phyloP scores from a whole-genome alignment of 2,888 invertebrate genomes.

The Drosophila macrospina region DNA sequence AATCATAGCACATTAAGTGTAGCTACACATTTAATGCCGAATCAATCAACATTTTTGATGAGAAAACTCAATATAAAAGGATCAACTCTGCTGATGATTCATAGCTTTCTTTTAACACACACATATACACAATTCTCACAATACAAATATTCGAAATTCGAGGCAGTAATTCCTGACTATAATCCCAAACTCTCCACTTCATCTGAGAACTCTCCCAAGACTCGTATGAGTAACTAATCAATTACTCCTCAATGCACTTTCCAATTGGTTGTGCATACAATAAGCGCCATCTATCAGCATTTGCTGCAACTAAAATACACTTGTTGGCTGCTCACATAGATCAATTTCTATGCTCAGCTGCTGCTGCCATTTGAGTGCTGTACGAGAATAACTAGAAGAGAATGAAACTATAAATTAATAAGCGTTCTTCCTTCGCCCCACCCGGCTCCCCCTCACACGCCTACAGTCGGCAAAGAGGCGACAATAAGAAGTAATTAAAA shows the following conservation, averaged over 20 bases:
- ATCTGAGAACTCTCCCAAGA: too few relatives aligned
- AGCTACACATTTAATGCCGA: not conserved
- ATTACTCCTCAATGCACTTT: not conserved
- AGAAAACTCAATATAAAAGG: too few relatives aligned
- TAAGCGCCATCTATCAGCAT: slow-evolving; percentile 34
- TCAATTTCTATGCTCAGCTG: slow-evolving; percentile 27
- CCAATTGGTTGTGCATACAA: not conserved
- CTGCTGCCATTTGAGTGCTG: slow-evolving; percentile 30
- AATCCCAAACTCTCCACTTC: too few relatives aligned
- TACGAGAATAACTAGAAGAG: slow-evolving; percentile 20
- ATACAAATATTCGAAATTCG: too few relatives aligned
- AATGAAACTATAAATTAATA: slow-evolving; percentile 44
- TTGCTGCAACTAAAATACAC: slow-evolving; percentile 3
- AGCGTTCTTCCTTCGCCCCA: not conserved
- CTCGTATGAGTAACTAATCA: not conserved
- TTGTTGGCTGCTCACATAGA: slow-evolving; percentile 11
- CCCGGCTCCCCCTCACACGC: not conserved
- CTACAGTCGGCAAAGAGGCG: slow-evolving; percentile 6
- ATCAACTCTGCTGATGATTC: too few relatives aligned
- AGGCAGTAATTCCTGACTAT: too few relatives aligned
- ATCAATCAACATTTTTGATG: not conserved
- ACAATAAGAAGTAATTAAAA: slow-evolving; percentile 69
- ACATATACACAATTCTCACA: too few relatives aligned
- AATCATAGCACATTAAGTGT: not conserved
- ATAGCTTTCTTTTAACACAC: too few relatives aligned